These are phyloP conservation scores for Heliopora coerulea DNA, from an alignment of 92 coral and sea anemone genomes.

Conservation along the genomic window DNA sequence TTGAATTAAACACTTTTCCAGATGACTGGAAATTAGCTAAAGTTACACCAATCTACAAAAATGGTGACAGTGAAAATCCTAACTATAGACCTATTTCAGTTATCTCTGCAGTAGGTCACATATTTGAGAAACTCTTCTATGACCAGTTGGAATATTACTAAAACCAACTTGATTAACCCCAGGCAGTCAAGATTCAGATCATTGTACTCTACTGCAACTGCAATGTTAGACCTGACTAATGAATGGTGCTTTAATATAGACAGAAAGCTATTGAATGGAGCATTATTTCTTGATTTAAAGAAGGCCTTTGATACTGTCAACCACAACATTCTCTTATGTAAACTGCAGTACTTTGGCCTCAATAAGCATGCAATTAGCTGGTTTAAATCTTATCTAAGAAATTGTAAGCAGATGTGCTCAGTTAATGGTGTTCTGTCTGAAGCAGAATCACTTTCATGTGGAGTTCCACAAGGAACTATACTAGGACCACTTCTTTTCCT, in stretches of 20 bases:
- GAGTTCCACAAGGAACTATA: constrained; percentile 19
- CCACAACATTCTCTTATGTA: constrained; percentile 16
- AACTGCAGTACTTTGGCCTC: too few species aligned
- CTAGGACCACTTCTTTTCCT: constrained; percentile 15
- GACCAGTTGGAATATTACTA: background rate
- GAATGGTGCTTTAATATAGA: constrained; percentile 35
- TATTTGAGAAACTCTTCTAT: background rate
- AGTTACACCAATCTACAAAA: background rate
- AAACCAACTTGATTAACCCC: background rate
- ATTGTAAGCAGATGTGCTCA: background rate
- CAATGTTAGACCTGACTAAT: constrained; percentile 35
- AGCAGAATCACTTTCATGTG: background rate
- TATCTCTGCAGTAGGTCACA: background rate
- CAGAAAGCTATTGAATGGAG: constrained; percentile 24
- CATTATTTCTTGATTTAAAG: background rate
- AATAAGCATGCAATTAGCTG: too few species aligned
- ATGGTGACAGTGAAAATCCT: background rate
- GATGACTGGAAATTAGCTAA: background rate
- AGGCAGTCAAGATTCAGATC: background rate
- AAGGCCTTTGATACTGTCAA: constrained; percentile 34
- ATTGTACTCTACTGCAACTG: constrained; percentile 10
- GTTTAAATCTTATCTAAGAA: background rate
- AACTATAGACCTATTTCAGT: background rate
- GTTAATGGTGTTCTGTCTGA: constrained; percentile 12
- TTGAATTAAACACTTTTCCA: constrained; percentile 28